phyloP scores from a whole-genome alignment of 1,140 invertebrate species.

The Drosophila grimshawi region DNA sequence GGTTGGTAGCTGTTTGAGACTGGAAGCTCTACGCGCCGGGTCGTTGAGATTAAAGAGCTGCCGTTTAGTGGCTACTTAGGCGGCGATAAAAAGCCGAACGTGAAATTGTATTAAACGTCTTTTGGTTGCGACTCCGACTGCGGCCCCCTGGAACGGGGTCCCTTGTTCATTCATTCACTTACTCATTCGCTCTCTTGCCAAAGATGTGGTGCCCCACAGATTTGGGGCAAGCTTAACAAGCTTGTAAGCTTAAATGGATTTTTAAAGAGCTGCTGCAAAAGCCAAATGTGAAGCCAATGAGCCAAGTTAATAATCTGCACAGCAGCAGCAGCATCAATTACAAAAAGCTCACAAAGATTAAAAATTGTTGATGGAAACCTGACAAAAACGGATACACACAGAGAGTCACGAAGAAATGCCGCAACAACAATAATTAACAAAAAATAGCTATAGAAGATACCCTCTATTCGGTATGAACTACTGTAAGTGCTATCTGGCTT shows the following conservation, averaged over 20 bases:
- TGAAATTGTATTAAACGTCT: constrained; percentile 78
- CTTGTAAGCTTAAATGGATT: constrained; percentile 80
- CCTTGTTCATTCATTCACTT: not conserved
- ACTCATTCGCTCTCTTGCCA: not conserved
- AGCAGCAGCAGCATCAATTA: constrained; percentile 67
- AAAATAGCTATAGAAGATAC: not conserved
- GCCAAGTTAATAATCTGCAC: constrained; percentile 62
- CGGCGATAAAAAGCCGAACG: constrained; percentile 74
- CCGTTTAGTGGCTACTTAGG: constrained; percentile 82
- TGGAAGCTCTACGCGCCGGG: constrained; percentile 54
- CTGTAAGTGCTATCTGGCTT: too few species aligned
- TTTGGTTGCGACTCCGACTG: constrained; percentile 15
- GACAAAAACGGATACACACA: constrained; percentile 39
- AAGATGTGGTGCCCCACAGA: constrained; percentile 29
- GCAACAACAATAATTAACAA: not conserved
- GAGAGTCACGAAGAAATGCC: not conserved
- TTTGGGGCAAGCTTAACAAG: constrained; percentile 82
- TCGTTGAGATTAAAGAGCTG: constrained; percentile 82
- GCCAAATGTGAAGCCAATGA: constrained; percentile 38
- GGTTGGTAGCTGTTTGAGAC: not conserved
- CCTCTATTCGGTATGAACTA: not conserved
- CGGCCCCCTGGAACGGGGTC: not conserved
- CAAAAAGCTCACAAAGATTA: constrained; percentile 70
- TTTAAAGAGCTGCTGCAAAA: constrained; percentile 72
- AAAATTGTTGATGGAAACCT: constrained; percentile 65